phyloP scores from a whole-genome alignment of 2,888 invertebrate genomes.

The Rhimphoctona megacephalus region DNA sequence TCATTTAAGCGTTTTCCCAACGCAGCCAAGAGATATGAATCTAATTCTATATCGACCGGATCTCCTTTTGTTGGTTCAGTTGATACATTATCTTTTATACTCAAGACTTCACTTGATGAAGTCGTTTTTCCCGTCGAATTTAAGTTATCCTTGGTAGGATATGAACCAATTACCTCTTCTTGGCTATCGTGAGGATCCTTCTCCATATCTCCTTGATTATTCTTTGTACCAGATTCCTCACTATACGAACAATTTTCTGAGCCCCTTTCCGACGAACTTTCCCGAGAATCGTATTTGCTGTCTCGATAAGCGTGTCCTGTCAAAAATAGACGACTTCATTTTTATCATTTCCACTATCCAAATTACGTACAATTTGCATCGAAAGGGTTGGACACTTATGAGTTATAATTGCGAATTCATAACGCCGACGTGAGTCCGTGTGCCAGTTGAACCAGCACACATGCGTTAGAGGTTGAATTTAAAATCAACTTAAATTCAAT shows the following conservation, averaged over 20 bases:
- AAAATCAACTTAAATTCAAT: neutral
- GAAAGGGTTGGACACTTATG: neutral
- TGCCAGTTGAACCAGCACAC: conserved; percentile 34
- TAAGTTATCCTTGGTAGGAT: neutral
- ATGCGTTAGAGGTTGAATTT: neutral
- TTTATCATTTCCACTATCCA: neutral
- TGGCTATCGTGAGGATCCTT: neutral
- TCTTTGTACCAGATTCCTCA: neutral
- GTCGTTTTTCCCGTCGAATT: neutral
- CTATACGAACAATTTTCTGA: neutral
- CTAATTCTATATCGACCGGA: neutral
- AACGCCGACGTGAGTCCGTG: conserved; percentile 23
- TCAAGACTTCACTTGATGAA: neutral
- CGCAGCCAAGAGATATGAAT: neutral
- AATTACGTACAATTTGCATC: neutral
- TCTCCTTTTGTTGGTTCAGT: neutral
- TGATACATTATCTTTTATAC: neutral
- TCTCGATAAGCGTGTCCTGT: neutral
- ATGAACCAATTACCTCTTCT: neutral
- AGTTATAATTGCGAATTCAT: neutral
- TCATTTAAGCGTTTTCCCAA: conserved; percentile 12
- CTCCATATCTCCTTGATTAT: neutral
- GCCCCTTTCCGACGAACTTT: neutral
- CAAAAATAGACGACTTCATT: neutral
- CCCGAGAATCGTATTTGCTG: neutral